Percentiles rank a stretch among this genome's conserved stretches.
Evolutionary conservation across 1,140 invertebrate species (phyloP).

Genomic region (Copidosoma floridanum): DNA sequence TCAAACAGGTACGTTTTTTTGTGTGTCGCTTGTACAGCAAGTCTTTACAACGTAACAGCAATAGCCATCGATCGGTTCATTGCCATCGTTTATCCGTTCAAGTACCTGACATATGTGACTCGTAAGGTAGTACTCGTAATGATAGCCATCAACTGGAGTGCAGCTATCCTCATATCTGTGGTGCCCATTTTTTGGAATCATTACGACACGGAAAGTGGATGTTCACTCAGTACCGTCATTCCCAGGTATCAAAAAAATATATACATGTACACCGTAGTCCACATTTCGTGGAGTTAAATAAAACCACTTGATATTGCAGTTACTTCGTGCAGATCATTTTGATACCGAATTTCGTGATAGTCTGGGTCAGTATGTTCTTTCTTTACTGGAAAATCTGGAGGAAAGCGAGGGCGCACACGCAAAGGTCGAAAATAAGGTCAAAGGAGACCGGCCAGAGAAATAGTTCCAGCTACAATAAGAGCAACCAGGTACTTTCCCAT

Average conservation of each 20-base stretch:
- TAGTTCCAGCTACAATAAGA: conserved; percentile 63
- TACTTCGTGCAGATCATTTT: conserved; percentile 66
- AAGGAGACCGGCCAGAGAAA: conserved; percentile 41
- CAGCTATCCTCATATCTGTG: conserved; percentile 62
- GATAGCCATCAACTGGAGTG: conserved; percentile 64
- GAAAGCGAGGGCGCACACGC: conserved; percentile 67
- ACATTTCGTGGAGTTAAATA: no score
- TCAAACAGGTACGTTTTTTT: conserved; percentile 65
- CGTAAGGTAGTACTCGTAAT: conserved; percentile 61
- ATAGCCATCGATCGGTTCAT: conserved; percentile 82
- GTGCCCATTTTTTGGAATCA: conserved; percentile 71
- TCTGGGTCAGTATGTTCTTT: conserved; percentile 70
- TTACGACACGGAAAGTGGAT: no score
- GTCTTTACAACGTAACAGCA: conserved; percentile 77
- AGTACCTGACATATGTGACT: conserved; percentile 67
- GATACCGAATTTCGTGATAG: conserved; percentile 65
- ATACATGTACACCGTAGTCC: no score
- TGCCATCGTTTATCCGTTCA: conserved; percentile 78
- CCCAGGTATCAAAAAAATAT: no score
- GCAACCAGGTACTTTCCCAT: conserved; percentile 69
- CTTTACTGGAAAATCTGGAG: conserved; percentile 75
- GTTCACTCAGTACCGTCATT: no score
- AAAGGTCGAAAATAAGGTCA: no score
- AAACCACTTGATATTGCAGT: no score
- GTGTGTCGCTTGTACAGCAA: conserved; percentile 69